phyloP scores from a whole-genome alignment of 1,140 invertebrate species.

The Lasioglossum baleicum region DNA sequence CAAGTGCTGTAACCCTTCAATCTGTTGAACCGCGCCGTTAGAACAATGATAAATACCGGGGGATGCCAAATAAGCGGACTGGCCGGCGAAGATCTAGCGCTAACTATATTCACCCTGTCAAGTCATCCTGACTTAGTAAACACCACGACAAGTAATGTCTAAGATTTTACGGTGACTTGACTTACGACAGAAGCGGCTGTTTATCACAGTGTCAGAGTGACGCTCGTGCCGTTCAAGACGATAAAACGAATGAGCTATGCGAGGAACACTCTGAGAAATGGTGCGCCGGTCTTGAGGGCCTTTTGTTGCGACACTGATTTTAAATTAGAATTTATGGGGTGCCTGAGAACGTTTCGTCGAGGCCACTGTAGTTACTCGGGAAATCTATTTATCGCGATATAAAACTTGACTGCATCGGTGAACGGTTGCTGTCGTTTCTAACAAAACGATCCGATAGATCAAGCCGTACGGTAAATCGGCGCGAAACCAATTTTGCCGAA shows the following conservation, averaged over 20 bases:
- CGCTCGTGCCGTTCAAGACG: conserved; percentile 55
- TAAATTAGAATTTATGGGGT: conserved; percentile 67
- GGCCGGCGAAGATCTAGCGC: conserved; percentile 49
- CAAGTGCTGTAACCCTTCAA: conserved; percentile 32
- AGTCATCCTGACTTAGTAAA: conserved; percentile 56
- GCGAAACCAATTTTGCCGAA: too few relatives aligned
- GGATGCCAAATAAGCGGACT: conserved; percentile 35
- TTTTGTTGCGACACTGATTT: conserved; percentile 66
- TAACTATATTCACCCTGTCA: conserved; percentile 54
- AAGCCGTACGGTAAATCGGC: too few relatives aligned
- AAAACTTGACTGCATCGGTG: not conserved
- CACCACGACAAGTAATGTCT: conserved; percentile 52
- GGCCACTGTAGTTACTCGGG: conserved; percentile 33
- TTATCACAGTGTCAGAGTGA: conserved; percentile 63
- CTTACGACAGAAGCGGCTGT: conserved; percentile 64
- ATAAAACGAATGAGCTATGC: conserved; percentile 68
- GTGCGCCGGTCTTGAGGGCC: conserved; percentile 54
- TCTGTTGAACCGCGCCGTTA: not conserved
- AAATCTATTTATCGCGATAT: not conserved
- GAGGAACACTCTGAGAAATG: conserved; percentile 63
- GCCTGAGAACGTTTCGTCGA: conserved; percentile 52
- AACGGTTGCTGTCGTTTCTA: not conserved
- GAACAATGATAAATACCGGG: conserved; percentile 41
- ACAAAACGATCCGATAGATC: not conserved
- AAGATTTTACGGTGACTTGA: conserved; percentile 63